phyloP scores from a whole-genome alignment of 2,888 invertebrate genomes.

The Blastobasis adustella region DNA sequence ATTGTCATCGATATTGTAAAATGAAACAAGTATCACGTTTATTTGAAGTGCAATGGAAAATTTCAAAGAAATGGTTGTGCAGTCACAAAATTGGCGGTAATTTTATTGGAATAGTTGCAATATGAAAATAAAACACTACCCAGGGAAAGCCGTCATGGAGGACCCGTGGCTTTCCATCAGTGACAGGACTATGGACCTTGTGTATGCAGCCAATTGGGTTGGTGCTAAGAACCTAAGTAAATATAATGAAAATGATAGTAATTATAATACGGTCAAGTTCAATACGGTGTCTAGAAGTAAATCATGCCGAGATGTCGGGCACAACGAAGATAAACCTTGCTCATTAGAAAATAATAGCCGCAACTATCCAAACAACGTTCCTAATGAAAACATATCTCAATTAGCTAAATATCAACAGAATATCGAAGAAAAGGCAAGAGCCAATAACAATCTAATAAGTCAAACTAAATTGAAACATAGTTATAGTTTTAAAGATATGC shows the following conservation, averaged over 20 bases:
- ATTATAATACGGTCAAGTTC: slow-evolving; percentile 45
- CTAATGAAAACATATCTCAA: slow-evolving; percentile 65
- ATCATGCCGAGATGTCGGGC: slow-evolving; percentile 63
- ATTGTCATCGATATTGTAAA: slow-evolving; percentile 22
- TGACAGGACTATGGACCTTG: slow-evolving; percentile 82
- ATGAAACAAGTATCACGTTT: slow-evolving; percentile 24
- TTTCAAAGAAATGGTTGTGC: slow-evolving; percentile 14
- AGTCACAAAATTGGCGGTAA: slow-evolving; percentile 15
- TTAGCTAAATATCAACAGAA: slow-evolving; percentile 79
- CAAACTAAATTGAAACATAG: slow-evolving; percentile 71
- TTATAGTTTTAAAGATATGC: slow-evolving; percentile 76
- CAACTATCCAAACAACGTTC: slow-evolving; percentile 42
- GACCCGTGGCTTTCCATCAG: slow-evolving; percentile 80
- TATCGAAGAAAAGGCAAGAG: slow-evolving; percentile 68
- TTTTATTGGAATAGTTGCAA: slow-evolving; percentile 26
- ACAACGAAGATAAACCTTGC: slow-evolving; percentile 44
- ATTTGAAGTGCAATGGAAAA: background rate
- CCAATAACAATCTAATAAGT: slow-evolving; percentile 69
- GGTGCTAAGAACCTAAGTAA: slow-evolving; percentile 77
- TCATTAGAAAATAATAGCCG: slow-evolving; percentile 47
- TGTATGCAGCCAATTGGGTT: slow-evolving; percentile 91
- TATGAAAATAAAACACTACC: slow-evolving; percentile 91
- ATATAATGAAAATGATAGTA: slow-evolving; percentile 49
- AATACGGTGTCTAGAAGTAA: slow-evolving; percentile 70
- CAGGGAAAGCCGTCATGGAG: slow-evolving; percentile 88